Evolutionary conservation across 2,888 invertebrate genomes (phyloP), one percentile per base, ranked within the genome.

Genomic region (Ryuthela nishihirai): DNA sequence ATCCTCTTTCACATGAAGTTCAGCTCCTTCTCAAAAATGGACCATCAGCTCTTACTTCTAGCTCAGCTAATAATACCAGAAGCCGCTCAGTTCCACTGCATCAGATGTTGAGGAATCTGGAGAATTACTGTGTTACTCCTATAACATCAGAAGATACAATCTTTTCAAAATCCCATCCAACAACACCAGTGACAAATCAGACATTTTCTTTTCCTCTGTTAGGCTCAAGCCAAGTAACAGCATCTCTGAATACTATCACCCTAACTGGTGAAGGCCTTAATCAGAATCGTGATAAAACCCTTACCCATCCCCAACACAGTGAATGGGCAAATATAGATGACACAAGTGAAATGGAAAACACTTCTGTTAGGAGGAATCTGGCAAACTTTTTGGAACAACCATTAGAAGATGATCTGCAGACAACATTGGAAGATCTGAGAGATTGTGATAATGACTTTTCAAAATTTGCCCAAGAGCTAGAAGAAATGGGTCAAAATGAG

Each of bases 71-170:
- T 15, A 54, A 64, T 23, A 74, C 72, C 61, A 78, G 89, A 47
- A 88, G 88, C 6, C 88, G 88, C 69, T 88, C 88, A 12, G 89
- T 88, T 43, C 89, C 89, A 0, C 73, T 86, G 18, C 82, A 83
- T 69, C 80, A 80, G 62, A 82, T 81, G 71, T 71, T 67, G 12
- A 68, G 76, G 36, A 54, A 41, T 25, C 25, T 54, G 17, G 40
- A 48, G 20, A 43, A 24, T 10, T 38, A 24, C 20, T 49, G 40
- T 29, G 54, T 49, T 23, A 34, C 41, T 32, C 25, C 36, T 15
- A 38, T 38, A 10, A 42, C 40, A 15, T 23, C 50, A 4, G 53
- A 44, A 18, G 54, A 56, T 21, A 9, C 55, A 7, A 17, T 17
- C 21, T 12, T 39, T 3, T 49, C 62, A 9, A 67, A 65, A 39